phyloP scores from a whole-genome alignment of 2,888 invertebrate genomes.

The Nephrotoma guestfalica region DNA sequence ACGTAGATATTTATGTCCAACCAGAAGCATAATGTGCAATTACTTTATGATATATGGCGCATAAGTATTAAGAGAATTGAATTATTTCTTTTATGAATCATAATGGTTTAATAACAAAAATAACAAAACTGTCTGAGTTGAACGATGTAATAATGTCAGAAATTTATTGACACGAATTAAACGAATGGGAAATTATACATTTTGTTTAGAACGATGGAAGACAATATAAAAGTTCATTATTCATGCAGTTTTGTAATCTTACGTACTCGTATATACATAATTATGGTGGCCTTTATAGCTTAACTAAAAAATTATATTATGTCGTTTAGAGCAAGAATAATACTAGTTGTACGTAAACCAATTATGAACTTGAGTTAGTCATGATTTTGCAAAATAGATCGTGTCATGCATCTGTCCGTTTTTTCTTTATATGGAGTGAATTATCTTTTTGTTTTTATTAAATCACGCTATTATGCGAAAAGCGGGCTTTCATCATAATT shows the following conservation, averaged over 20 bases:
- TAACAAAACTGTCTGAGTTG: not conserved
- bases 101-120: not conserved
- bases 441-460: no score
- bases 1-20: not conserved
- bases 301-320: no score
- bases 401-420: no score
- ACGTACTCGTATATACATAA: no score
- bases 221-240: not conserved
- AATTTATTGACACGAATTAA: not conserved
- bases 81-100: not conserved
- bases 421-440: no score
- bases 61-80: not conserved
- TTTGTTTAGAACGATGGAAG: not conserved
- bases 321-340: no score
- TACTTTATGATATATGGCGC: not conserved
- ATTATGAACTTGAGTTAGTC: no score
- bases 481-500: no score
- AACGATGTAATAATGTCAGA: not conserved
- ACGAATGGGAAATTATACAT: not conserved
- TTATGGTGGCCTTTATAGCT: not conserved
- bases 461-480: no score
- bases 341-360: no score
- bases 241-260: not conserved
- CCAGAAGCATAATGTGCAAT: not conserved
- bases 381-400: no score